Conservation (phyloP, 2,113 vertebrate species). For the Cynoglossus semilaevis region DNA sequence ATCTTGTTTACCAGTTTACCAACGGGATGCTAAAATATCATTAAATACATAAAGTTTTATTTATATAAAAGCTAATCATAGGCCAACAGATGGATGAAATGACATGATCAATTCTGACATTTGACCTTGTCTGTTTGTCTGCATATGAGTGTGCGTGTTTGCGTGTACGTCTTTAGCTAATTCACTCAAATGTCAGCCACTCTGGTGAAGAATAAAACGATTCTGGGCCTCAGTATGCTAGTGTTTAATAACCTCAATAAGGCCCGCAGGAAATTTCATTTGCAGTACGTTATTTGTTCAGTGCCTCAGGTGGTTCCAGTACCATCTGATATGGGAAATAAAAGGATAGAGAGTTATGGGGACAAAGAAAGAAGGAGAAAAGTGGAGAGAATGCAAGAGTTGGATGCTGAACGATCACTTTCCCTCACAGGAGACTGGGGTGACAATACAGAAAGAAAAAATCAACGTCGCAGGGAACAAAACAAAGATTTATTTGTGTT, state of each 20-base stretch:
- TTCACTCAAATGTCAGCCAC: conserved; percentile 82
- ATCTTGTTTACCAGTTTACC: conserved; percentile 57
- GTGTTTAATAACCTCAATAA: conserved; percentile 86
- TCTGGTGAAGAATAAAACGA: conserved; percentile 82
- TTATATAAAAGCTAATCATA: conserved; percentile 72
- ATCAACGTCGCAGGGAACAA: conserved; percentile 8
- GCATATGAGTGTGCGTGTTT: not conserved
- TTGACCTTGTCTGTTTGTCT: conserved; percentile 55
- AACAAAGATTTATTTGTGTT: not conserved
- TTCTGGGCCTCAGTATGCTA: conserved; percentile 78
- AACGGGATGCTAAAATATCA: conserved; percentile 47
- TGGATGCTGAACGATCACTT: conserved; percentile 21
- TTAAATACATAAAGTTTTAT: conserved; percentile 52
- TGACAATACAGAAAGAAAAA: conserved; percentile 9
- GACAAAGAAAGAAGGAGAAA: conserved; percentile 21
- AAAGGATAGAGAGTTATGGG: conserved; percentile 39
- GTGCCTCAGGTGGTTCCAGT: conserved; percentile 74
- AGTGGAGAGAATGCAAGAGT: conserved; percentile 22
- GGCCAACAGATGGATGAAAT: conserved; percentile 73
- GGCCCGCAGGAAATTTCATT: conserved; percentile 81
- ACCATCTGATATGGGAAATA: conserved; percentile 65
- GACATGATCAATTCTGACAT: conserved; percentile 78
- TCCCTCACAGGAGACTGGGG: conserved; percentile 1
- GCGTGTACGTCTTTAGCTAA: conserved; percentile 57
- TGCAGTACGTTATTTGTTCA: conserved; percentile 78